Base-by-base conservation (phyloP, 2,888 invertebrate species). In the Perdita meconis region DNA sequence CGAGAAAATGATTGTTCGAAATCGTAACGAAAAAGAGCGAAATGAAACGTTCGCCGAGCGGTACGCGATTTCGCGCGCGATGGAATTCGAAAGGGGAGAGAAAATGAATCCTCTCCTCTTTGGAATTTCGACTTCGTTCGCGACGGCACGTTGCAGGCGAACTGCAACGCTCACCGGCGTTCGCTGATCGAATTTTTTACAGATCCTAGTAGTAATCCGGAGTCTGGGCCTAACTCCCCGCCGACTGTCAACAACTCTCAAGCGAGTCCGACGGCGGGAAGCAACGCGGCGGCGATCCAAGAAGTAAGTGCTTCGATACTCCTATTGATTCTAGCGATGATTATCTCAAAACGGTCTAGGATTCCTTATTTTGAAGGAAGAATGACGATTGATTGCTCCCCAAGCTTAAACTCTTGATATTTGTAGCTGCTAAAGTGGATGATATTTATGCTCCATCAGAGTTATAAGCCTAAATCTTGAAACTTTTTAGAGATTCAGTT, bases 221-320 rank as follows among this genome's bases (percentile, higher is more conserved):
- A 96, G 90, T 96, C 96, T 51, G 96, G 96, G 53, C 96, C 96
- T 73, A 96, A 96, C 90, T 96, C 96, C 34, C 96, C 96, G 67
- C 96, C 95, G 78, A 94, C 95, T 36, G 93, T 94, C 40, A 84
- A 91, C 90, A 89, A 92, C 90, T 91, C 92, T 90, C 83, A 94
- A 94, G 90, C 95, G 94, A 88, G 95, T 95, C 74, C 96, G 94
- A 50, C 96, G 94, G 87, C 94, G 92, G 86, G 94, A 77, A 92
- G 94, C 93, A 93, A 93, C 78, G 50, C 78, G 22, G 95, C 96
- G 26, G 96, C 96, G 85, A 96, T 96, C 89, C 96, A 96, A 92
- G 96, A 96, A 91, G 94, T 90, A 72, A 87, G 81, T 66, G 30
- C n/a, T n/a, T n/a, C n/a, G n/a, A n/a, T n/a, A n/a, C n/a, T n/a